phyloP scores from a whole-genome alignment of 2,113 vertebrate species.

The Rynchops niger region DNA sequence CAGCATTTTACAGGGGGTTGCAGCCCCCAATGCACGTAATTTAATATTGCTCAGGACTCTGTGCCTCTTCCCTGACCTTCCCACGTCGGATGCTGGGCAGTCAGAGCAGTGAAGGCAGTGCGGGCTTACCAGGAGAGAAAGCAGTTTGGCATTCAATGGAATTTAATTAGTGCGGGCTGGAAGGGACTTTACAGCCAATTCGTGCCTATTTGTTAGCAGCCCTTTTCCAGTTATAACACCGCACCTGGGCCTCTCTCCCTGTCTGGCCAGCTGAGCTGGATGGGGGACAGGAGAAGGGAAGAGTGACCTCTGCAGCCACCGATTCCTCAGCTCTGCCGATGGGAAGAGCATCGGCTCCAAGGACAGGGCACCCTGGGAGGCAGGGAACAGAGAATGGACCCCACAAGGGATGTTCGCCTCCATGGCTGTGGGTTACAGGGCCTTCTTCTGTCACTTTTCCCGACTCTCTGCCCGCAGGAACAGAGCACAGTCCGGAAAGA shows the following conservation, averaged over 20 bases:
- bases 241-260: neutral
- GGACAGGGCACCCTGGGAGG: neutral
- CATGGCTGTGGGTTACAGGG: rapidly evolving
- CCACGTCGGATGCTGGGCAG: rapidly evolving
- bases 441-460: rapidly evolving
- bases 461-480: constrained; percentile 71
- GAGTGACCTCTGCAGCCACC: neutral
- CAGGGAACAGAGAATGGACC: neutral
- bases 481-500: constrained; percentile 80
- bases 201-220: neutral
- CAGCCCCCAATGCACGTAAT: rapidly evolving
- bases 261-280: neutral
- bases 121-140: neutral
- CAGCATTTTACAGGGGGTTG: neutral
- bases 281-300: neutral
- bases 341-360: rapidly evolving
- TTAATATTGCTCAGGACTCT: neutral
- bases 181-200: neutral
- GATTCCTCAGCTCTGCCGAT: neutral
- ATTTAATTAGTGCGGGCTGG: neutral
- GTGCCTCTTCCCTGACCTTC: neutral
- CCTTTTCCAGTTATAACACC: neutral
- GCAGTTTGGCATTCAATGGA: neutral
- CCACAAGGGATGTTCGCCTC: rapidly evolving
- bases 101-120: neutral